Conservation (phyloP, 2,113 vertebrate species). For the Ceuthmochares aereus region DNA sequence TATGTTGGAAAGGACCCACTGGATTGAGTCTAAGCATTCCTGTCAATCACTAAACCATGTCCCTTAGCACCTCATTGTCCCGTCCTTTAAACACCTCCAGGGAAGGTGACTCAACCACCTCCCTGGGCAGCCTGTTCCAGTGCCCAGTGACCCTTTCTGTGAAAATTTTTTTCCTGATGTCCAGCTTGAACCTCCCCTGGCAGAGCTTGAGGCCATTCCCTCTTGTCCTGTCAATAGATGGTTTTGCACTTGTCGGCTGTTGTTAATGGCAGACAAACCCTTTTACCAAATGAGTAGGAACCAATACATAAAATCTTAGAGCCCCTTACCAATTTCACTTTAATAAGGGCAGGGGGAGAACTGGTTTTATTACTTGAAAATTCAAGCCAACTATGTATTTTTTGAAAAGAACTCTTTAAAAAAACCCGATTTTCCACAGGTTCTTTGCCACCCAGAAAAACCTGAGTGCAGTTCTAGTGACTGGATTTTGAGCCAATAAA, state of each 20-base stretch:
- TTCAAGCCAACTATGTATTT: neutral
- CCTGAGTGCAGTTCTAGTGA: neutral
- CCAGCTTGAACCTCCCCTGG: too few species aligned
- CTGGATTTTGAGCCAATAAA: slow-evolving; percentile 6
- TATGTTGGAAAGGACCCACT: too few species aligned
- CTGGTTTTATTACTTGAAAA: neutral
- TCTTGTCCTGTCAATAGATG: too few species aligned
- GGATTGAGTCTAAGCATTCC: too few species aligned
- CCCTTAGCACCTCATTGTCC: too few species aligned
- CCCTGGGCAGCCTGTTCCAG: too few species aligned
- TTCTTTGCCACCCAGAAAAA: slow-evolving; percentile 34
- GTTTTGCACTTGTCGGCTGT: neutral
- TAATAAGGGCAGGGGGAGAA: neutral
- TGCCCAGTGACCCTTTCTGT: too few species aligned
- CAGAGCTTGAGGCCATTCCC: too few species aligned
- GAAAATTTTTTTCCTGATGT: too few species aligned
- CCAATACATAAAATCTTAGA: neutral
- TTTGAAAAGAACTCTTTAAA: neutral
- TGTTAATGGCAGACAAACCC: neutral
- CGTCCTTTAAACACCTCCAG: too few species aligned
- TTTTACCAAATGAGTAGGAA: neutral
- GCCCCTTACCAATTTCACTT: neutral
- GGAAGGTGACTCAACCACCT: too few species aligned
- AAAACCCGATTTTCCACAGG: neutral
- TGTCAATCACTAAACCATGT: too few species aligned